Percentiles rank a stretch among this genome's conserved stretches.
These are phyloP conservation scores for Hemicentrotus pulcherrimus DNA, from an alignment of 35 echinoderm and acorn worm genomes.

Conservation along the genomic window DNA sequence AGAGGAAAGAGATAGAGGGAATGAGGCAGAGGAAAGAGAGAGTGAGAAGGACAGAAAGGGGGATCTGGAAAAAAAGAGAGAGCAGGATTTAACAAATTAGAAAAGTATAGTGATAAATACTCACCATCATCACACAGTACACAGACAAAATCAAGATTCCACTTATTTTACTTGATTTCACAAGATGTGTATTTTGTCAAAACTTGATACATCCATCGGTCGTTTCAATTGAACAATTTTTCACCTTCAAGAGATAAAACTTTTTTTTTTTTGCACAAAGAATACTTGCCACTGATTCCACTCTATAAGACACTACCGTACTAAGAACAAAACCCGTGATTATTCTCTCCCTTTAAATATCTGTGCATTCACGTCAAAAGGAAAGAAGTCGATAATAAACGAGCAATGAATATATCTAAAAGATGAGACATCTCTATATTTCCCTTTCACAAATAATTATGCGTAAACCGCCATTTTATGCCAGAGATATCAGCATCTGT, in stretches of 20 bases:
- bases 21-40: background rate
- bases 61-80: background rate
- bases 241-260: background rate
- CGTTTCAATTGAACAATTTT: background rate
- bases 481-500: background rate
- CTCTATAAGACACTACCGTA: conserved; percentile 18
- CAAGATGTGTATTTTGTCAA: conserved; percentile 12
- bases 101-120: too few relatives aligned
- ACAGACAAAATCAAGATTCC: background rate
- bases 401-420: background rate
- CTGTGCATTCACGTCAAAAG: background rate
- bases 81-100: too few relatives aligned
- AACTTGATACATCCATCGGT: background rate
- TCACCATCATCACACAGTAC: background rate
- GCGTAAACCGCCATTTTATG: conserved; percentile 10
- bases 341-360: background rate
- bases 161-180: background rate
- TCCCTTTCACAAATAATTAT: background rate
- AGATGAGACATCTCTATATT: background rate
- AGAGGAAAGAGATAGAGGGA: background rate
- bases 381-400: background rate
- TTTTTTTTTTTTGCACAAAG: background rate
- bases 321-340: background rate
- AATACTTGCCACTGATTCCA: conserved; percentile 10
- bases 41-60: background rate